phyloP scores from a whole-genome alignment of 2,888 invertebrate genomes.

The Bembecia ichneumoniformis region DNA sequence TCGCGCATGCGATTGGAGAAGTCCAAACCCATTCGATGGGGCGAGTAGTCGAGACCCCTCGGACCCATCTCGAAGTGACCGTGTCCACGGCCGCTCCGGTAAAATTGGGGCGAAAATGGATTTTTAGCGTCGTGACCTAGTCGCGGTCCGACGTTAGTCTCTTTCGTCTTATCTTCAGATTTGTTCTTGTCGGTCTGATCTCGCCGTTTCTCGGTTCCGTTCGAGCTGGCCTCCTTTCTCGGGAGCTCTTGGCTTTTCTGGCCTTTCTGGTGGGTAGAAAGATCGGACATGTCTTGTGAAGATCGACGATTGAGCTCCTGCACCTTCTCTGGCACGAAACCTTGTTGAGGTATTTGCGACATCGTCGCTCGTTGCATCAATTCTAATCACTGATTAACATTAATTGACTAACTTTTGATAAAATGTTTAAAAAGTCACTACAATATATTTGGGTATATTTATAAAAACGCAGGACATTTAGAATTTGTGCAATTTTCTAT shows the following conservation, averaged over 20 bases:
- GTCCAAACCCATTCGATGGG: constrained; percentile 56
- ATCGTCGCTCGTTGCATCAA: constrained; percentile 17
- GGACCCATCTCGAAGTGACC: constrained; percentile 69
- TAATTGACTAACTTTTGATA: constrained; percentile 10
- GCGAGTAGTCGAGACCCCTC: constrained; percentile 60
- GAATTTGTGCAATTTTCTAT: background rate
- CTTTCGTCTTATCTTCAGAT: constrained; percentile 34
- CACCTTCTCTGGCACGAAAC: constrained; percentile 56
- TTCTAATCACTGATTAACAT: background rate
- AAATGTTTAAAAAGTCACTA: constrained; percentile 27
- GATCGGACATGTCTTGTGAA: constrained; percentile 51
- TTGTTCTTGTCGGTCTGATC: constrained; percentile 10
- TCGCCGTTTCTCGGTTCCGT: constrained; percentile 26
- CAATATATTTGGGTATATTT: background rate
- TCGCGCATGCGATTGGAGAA: constrained; percentile 54
- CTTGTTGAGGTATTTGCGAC: constrained; percentile 59
- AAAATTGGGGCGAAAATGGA: constrained; percentile 56
- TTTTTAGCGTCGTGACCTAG: constrained; percentile 48
- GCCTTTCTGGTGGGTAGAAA: constrained; percentile 25
- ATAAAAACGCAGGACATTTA: constrained; percentile 1
- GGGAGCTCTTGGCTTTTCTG: constrained; percentile 21
- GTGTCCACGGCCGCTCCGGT: constrained; percentile 45
- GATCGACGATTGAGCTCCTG: constrained; percentile 59
- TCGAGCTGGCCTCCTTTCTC: constrained; percentile 41
- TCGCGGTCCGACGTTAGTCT: constrained; percentile 25